phyloP scores from a whole-genome alignment of 2,888 invertebrate genomes.

The Pyrrhia umbra region DNA sequence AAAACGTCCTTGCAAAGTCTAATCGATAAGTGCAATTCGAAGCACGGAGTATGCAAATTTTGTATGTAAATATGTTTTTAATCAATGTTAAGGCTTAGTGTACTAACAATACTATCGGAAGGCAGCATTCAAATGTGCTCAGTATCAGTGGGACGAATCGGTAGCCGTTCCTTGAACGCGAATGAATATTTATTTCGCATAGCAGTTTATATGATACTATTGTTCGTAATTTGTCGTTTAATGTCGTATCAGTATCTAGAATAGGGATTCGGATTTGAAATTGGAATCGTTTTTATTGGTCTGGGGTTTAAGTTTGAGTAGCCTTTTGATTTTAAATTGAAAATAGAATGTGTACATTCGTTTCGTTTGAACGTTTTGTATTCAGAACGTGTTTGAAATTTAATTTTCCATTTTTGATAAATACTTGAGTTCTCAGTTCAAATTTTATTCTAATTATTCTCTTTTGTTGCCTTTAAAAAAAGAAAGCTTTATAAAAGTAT shows the following conservation, averaged over 20 bases:
- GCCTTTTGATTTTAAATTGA: background rate
- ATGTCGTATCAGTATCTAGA: conserved; percentile 64
- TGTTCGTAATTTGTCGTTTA: conserved; percentile 82
- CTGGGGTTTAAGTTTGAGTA: conserved; percentile 21
- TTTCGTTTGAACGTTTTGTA: background rate
- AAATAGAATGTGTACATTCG: conserved; percentile 12
- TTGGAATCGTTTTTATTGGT: conserved; percentile 49
- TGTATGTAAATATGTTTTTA: conserved; percentile 86
- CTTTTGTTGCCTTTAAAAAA: too few relatives aligned
- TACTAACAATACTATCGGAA: conserved; percentile 86
- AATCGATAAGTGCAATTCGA: conserved; percentile 86
- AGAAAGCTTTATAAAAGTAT: too few relatives aligned
- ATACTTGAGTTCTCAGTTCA: too few relatives aligned
- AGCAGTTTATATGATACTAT: conserved; percentile 75
- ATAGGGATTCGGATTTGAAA: conserved; percentile 56
- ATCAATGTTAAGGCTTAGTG: conserved; percentile 83
- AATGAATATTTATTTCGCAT: conserved; percentile 87
- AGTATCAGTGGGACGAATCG: conserved; percentile 83
- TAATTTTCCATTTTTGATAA: too few relatives aligned
- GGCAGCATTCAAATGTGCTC: conserved; percentile 81
- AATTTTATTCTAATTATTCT: too few relatives aligned
- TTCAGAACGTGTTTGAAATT: background rate
- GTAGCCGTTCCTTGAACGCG: conserved; percentile 74
- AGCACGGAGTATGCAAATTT: conserved; percentile 87
- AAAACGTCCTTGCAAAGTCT: conserved; percentile 68